Percentiles rank a stretch among this genome's conserved stretches.
Conservation (phyloP, 2,888 invertebrate genomes). For the Platycheirus albimanus region DNA sequence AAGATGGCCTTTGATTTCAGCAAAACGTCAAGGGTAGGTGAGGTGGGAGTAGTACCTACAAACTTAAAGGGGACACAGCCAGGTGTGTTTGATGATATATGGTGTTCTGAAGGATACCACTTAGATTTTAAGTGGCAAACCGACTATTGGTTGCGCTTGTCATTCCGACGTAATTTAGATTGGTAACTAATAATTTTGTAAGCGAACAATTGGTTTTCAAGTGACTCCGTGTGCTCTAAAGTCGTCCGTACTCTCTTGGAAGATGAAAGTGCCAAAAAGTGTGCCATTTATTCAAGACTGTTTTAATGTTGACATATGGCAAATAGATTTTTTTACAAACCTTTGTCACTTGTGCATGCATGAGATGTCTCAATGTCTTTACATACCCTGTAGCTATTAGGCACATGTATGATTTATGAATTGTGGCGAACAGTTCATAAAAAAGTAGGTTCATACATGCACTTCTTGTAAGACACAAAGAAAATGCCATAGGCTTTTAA, state of each 20-base stretch:
- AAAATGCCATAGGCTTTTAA: background rate
- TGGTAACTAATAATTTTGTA: constrained; percentile 57
- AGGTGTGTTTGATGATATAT: constrained; percentile 65
- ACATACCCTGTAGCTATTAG: constrained; percentile 16
- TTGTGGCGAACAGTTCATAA: background rate
- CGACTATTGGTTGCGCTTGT: constrained; percentile 49
- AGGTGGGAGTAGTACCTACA: too few relatives aligned
- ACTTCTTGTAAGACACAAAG: background rate
- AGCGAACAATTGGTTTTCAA: constrained; percentile 26
- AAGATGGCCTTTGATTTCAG: constrained; percentile 65
- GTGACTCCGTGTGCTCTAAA: background rate
- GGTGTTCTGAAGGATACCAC: constrained; percentile 47
- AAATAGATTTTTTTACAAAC: background rate
- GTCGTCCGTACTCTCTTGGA: background rate
- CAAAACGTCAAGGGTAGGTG: constrained; percentile 12
- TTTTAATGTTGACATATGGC: constrained; percentile 28
- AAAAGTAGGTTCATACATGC: background rate
- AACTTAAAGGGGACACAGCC: constrained; percentile 31
- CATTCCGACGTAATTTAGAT: constrained; percentile 66
- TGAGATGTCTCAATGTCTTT: constrained; percentile 1
- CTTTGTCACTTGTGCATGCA: background rate
- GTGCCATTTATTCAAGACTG: constrained; percentile 9
- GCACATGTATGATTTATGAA: background rate
- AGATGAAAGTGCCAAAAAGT: constrained; percentile 16
- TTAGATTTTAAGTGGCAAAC: constrained; percentile 26